These are phyloP conservation scores for Eretmocerus hayati DNA, from an alignment of 2,888 invertebrate genomes.

Conservation along the genomic window DNA sequence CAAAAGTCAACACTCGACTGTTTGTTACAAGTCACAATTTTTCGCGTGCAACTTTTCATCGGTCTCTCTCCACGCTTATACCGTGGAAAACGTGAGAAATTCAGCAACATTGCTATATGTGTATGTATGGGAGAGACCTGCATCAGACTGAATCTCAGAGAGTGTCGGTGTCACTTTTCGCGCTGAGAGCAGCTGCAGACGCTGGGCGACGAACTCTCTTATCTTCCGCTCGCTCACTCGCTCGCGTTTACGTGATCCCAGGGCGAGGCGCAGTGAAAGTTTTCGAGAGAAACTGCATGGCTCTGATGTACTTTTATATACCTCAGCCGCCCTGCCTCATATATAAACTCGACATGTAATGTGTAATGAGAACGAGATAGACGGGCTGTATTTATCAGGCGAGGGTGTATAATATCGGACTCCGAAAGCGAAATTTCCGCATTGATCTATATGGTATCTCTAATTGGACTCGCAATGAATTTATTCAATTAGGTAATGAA, in stretches of 20 bases:
- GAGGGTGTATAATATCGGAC: constrained; percentile 1
- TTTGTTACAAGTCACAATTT: too few species aligned
- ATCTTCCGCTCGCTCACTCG: constrained; percentile 19
- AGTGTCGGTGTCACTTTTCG: constrained; percentile 24
- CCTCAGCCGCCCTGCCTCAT: too few species aligned
- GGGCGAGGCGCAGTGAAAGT: background rate
- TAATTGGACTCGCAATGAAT: background rate
- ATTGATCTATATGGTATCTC: background rate
- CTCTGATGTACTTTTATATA: too few species aligned
- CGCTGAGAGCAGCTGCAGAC: constrained; percentile 6
- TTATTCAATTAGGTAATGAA: too few species aligned
- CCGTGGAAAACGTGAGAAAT: constrained; percentile 17
- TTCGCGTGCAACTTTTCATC: background rate
- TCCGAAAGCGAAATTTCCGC: constrained; percentile 6
- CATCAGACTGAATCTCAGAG: too few species aligned
- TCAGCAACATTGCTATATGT: too few species aligned
- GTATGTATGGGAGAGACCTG: too few species aligned
- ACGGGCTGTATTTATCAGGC: too few species aligned
- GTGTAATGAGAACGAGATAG: too few species aligned
- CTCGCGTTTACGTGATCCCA: constrained; percentile 11
- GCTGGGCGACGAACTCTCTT: constrained; percentile 2
- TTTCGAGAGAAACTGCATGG: too few species aligned
- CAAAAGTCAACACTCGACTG: too few species aligned
- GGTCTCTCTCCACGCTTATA: background rate
- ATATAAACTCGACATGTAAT: too few species aligned